Evolutionary conservation across 2,113 vertebrate species (phyloP), one percentile per base, ranked within the genome.

Genomic region (Alethe castanea): DNA sequence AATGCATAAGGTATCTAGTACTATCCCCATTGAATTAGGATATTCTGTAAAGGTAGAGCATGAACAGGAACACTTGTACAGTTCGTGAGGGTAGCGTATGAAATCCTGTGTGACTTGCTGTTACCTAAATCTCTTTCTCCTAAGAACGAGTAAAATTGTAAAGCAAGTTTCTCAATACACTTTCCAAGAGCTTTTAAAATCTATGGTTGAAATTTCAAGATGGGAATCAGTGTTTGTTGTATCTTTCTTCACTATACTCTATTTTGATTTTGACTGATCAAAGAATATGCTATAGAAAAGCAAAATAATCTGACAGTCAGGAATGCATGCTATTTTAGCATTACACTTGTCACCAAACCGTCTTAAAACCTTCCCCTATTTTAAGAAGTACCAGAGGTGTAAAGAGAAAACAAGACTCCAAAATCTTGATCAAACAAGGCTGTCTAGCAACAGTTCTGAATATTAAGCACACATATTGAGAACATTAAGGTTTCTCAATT

Each of bases 1-100:
- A 59, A 35, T 6, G 4, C 31, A 53, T 53, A 69, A 36, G 5
- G 2, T 62, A 15, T n/a, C 8, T 62, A 73, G 4, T 15, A 20
- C 11, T 61, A n/a, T 24, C 2, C 5, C 3, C 3, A 56, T 14
- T 67, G 36, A 73, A 53, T 64, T n/a, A 44, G 50, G 74, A 76
- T 13, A 66, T 19, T 11, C 8, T 10, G 31, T 45, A 42, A 70
- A 38, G 8, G 26, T 5, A 85, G 28, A 60, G 2, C 29, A 36
- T 36, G 33, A 70, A 54, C 2, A 36, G 35, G 59, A 67, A 20
- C 6, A 59, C 11, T 59, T 22, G 64, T 14, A 20, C 1, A 38
- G 17, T 57, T 9, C 28, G 22, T 52, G 14, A n/a, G 3, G 6
- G 6, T 24, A 29, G 3, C 4, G 11, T 8, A 52, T 1, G 5